Conservation (phyloP, 2,888 invertebrate genomes). For the Terebella lapidaria region DNA sequence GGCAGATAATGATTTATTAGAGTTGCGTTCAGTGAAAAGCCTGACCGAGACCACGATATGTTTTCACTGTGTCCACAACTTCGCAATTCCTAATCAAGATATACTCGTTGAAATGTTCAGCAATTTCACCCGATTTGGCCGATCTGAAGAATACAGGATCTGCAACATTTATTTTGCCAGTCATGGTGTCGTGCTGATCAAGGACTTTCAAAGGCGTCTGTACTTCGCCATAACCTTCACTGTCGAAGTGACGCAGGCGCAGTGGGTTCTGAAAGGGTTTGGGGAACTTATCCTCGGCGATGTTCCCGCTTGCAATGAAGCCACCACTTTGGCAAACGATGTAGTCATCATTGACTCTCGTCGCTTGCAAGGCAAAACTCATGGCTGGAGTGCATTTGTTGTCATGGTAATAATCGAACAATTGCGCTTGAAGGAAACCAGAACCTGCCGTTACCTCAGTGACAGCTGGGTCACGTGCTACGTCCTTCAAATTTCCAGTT, state of each 20-base stretch:
- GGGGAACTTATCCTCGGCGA: slow-evolving; percentile 2
- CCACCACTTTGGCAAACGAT: slow-evolving; percentile 9
- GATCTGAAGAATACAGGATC: slow-evolving; percentile 9
- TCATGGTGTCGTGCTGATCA: background rate
- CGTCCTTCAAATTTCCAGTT: slow-evolving; percentile 1
- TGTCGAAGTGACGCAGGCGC: background rate
- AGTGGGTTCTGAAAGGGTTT: slow-evolving; percentile 1
- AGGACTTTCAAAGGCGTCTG: slow-evolving; percentile 3
- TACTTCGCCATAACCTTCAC: slow-evolving; percentile 10
- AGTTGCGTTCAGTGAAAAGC: slow-evolving; percentile 4
- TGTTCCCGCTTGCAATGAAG: slow-evolving; percentile 7
- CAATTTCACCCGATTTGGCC: slow-evolving; percentile 11
- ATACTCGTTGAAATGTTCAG: slow-evolving; percentile 7
- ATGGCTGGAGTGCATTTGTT: slow-evolving; percentile 3
- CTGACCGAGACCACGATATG: slow-evolving; percentile 1
- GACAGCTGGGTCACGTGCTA: background rate
- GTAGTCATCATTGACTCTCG: background rate
- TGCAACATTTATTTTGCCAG: background rate
- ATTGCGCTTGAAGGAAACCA: slow-evolving; percentile 5
- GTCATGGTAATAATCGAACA: slow-evolving; percentile 4
- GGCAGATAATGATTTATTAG: too few relatives aligned
- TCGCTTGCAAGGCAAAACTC: slow-evolving; percentile 3
- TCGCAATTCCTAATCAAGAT: background rate
- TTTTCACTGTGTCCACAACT: slow-evolving; percentile 2
- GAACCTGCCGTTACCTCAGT: slow-evolving; percentile 10